Base-by-base conservation (phyloP, 1,140 invertebrate genomes). In the Lethrus apterus region DNA sequence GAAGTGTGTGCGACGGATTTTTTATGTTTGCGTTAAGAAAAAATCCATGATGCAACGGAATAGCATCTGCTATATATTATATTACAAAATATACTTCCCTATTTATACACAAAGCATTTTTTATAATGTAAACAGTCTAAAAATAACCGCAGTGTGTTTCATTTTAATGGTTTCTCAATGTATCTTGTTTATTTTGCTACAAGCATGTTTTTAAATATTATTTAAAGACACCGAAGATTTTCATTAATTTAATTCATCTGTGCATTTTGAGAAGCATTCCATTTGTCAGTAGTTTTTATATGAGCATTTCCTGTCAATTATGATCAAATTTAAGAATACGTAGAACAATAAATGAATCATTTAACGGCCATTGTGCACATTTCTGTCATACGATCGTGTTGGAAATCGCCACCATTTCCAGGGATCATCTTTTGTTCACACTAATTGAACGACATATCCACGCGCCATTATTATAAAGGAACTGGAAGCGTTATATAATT, bases 371-470 rank as follows among this genome's bases (percentile, higher is more conserved):
- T 52, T 52, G 50, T 52, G 21, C 44, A 38, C 46, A 40, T 11
- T 44, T 41, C 46, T 42, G 46, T 52, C 42, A 48, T 38, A 44
- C 45, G 42, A 40, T 43, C 40, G 17, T 47, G 50, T 43, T 45
- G 24, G 24, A 44, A 45, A 43, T 47, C 31, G 20, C 36, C 23
- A 31, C 46, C 50, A 44, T 46, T 52, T 52, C 30, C 45, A 43
- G 46, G 41, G 41, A 32, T 31, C 33, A 19, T 44, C 50, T 48
- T 52, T 52, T 52, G 50, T 52, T 43, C 50, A 24, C 46, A 44
- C 31, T 52, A 52, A 52, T 52, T 52, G 50, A 52, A 52, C 50
- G 46, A 52, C 50, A 52, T 48, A 48, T 52, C 31, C 43, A 48
- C 46, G 17, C 50, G 45, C 17, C 36, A 34, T 36, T 42, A 45